A percentile compares a stretch with the other conserved stretches of the same genome.
phyloP scores from a whole-genome alignment of 2,888 invertebrate genomes.

The Hermaeophaga mercurialis region DNA sequence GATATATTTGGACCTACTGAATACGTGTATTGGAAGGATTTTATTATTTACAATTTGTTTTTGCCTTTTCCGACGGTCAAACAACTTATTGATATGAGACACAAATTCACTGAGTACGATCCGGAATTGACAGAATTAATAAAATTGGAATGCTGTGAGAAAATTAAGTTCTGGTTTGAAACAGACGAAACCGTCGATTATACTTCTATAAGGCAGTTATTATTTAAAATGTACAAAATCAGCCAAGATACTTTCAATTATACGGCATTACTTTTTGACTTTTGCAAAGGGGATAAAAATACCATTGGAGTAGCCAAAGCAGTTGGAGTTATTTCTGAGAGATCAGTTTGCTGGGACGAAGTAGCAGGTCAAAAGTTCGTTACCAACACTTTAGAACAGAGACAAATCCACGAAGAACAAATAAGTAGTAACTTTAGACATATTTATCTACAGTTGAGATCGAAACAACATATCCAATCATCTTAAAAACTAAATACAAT shows the following conservation, averaged over 20 bases:
- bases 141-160: slow-evolving; percentile 50
- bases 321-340: slow-evolving; percentile 63
- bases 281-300: slow-evolving; percentile 65
- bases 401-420: slow-evolving; percentile 37
- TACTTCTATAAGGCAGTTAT: slow-evolving; percentile 59
- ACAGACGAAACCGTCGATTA: slow-evolving; percentile 33
- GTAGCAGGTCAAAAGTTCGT: slow-evolving; percentile 61
- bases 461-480: too few species aligned
- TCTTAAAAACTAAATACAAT: too few species aligned
- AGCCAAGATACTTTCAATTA: slow-evolving; percentile 63
- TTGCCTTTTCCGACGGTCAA: slow-evolving; percentile 62
- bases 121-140: slow-evolving; percentile 52
- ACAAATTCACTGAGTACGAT: slow-evolving; percentile 61
- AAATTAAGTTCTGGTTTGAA: slow-evolving; percentile 58
- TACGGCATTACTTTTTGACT: slow-evolving; percentile 65
- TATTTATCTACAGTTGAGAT: too few species aligned
- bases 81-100: slow-evolving; percentile 61
- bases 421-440: too few species aligned
- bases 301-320: slow-evolving; percentile 64
- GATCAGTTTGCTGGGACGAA: slow-evolving; percentile 59
- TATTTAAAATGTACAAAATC: slow-evolving; percentile 64
- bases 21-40: slow-evolving; percentile 70
- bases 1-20: slow-evolving; percentile 62
- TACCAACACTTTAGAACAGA: slow-evolving; percentile 29
- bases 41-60: slow-evolving; percentile 65